Evolutionary conservation across 1,140 invertebrate genomes (phyloP), one percentile per base, ranked within the genome.

Genomic region (Oppia nitens): DNA sequence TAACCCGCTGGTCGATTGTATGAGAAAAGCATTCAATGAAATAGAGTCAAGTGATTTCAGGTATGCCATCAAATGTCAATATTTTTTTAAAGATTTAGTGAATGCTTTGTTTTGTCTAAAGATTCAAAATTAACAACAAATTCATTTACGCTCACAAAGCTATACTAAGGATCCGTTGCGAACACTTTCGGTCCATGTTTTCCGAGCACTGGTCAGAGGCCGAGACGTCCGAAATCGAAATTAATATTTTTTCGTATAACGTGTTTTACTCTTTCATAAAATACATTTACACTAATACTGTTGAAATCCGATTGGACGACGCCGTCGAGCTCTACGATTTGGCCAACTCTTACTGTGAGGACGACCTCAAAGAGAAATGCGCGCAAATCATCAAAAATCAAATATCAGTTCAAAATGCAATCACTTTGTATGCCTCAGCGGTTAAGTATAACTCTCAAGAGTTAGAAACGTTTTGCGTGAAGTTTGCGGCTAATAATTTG

Each of bases 291-390:
- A 57, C 56, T 20, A 47, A 57, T 52, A 24, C 12, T 20, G 21
- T 57, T 2, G 56, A 57, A 17, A 20, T 48, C 12, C 3, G 47
- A 4, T 1, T 28, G 21, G 47, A 57, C n/a, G 47, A 48, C 14
- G 51, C 47, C 17, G 24, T 57, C 4, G 56, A 57, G 40, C 25
- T 57, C 23, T 27, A 48, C n/a, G 56, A 57, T 27, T n/a, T 57
- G 25, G 56, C 56, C 2, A 57, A 57, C 47, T 57, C 45, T 40
- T 57, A 57, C 25, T 47, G 47, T 17, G 56, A 57, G 20, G 4
- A 9, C 2, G 56, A 57, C 12, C 25, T 57, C 6, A 57, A 57
- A 27, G 11, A 28, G 20, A 57, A 57, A 45, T 57, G 56, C 23
- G 28, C 23, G 24, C 26, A 57, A 23, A 57, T 57, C 11, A 49